Evolutionary conservation across 2,797 vertebrate species (phyloP).

Genomic region (Coilia nasus): DNA sequence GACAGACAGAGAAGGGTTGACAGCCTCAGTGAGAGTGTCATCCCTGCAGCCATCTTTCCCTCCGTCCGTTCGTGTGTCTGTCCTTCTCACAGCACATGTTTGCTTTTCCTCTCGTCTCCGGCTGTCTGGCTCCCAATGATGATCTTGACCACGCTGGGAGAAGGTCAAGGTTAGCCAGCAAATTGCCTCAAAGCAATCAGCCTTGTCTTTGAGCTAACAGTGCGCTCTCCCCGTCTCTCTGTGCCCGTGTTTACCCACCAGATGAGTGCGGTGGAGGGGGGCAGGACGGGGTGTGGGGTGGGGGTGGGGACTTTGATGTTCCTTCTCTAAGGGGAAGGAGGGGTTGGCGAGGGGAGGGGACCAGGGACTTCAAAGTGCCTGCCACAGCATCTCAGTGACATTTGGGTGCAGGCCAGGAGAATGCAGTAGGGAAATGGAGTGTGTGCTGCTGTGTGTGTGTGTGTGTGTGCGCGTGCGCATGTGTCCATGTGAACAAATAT

Average conservation of each 20-base stretch:
- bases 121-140: constrained; percentile 67
- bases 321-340: constrained; percentile 42
- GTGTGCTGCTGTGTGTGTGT: constrained; percentile 13
- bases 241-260: constrained; percentile 23
- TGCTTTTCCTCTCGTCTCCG: constrained; percentile 70
- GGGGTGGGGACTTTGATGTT: constrained; percentile 63
- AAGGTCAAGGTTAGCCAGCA: constrained; percentile 77
- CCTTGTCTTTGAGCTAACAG: constrained; percentile 60
- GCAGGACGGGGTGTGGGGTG: constrained; percentile 29
- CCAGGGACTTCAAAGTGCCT: constrained; percentile 64
- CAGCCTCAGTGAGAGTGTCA: background rate
- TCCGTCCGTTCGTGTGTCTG: background rate
- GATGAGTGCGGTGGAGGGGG: constrained; percentile 34
- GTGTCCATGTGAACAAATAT: background rate
- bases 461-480: constrained; percentile 7
- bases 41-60: background rate
- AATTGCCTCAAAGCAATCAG: constrained; percentile 76
- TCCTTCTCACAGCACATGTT: constrained; percentile 60
- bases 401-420: constrained; percentile 57
- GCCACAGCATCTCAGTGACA: constrained; percentile 63
- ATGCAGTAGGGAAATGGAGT: constrained; percentile 30
- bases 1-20: background rate
- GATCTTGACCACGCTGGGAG: constrained; percentile 70
- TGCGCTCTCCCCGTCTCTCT: background rate
- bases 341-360: constrained; percentile 35